Conservation (phyloP, 2,888 invertebrate genomes). For the Chironomus tentans region DNA sequence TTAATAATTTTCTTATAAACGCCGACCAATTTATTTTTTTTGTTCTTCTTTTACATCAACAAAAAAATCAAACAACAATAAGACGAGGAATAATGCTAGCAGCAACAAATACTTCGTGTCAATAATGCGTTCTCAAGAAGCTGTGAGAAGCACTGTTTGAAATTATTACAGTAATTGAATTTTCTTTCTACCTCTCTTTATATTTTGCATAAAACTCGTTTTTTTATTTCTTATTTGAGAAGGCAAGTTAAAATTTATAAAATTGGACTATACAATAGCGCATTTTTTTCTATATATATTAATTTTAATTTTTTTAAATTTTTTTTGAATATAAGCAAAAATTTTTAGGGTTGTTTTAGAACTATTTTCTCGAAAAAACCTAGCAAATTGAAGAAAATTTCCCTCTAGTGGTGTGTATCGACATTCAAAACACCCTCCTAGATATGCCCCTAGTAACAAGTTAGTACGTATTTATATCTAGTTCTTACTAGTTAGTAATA, state of each 20-base stretch:
- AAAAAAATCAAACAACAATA: not conserved
- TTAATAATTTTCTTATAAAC: conserved; percentile 20
- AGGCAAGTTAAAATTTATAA: not conserved
- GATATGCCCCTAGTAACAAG: no score
- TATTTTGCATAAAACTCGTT: not conserved
- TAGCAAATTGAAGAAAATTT: no score
- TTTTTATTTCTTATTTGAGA: not conserved
- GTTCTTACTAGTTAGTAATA: no score
- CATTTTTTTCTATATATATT: no score
- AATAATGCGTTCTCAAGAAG: conserved; percentile 23
- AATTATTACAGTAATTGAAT: conserved; percentile 21
- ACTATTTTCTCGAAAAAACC: no score
- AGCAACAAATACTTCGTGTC: conserved; percentile 12
- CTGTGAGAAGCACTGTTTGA: not conserved
- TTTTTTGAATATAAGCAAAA: no score
- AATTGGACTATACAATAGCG: no score
- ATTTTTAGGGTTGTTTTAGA: no score
- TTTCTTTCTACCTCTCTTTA: not conserved
- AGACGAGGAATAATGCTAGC: not conserved
- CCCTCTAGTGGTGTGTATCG: no score
- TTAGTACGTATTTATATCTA: no score
- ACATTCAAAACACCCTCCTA: no score
- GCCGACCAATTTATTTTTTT: conserved; percentile 19
- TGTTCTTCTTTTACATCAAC: not conserved
- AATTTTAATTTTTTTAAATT: no score